Base-by-base conservation (phyloP, 2,113 vertebrate species). In the Spizaetus ornatus region DNA sequence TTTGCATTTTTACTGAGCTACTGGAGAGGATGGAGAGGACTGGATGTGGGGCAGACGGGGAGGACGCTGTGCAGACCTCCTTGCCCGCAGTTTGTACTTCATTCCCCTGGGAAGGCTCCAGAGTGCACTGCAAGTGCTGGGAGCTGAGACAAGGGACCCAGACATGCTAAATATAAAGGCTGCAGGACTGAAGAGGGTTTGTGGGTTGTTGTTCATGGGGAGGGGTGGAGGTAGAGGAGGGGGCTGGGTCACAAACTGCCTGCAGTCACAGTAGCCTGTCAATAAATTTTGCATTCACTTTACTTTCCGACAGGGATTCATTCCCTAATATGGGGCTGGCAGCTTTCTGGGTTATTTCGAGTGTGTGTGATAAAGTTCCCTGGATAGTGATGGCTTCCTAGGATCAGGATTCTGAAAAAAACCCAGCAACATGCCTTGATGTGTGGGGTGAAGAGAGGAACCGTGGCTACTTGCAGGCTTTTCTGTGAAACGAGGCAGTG, bases 341-440 rank as follows among this genome's bases (percentile, higher is more conserved):
- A 98, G 98, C 99, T 99, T 99, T 99, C 98, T 98, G 98, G 98
- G 98, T 99, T 99, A 99, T 99, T 99, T 99, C 96, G 93, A 99
- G 99, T 98, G 96, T 97, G 96, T 99, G 99, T 98, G 99, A 99
- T 99, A 99, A 99, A 99, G 98, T 98, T 98, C 98, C 97, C 98
- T 96, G 98, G 97, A 98, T 98, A 96, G 96, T 97, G 96, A 93
- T 86, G 96, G 94, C 97, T 97, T 95, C 96, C 93, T 50, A 97
- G 97, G 96, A 97, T 88, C 91, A 84, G 96, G 88, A 96, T 95
- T 91, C 94, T 95, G 95, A 96, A 96, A 97, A 92, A 94, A 90
- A n/a, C 2, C 45, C 89, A 91, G 90, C 62, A 85, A 69, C 67
- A 36, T 86, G 91, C 84, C 96, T 90, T 56, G 71, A 86, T 94